A percentile compares a stretch with the other conserved stretches of the same genome.
Evolutionary conservation across 2,888 invertebrate genomes (phyloP).

Genomic region (Fragum fragum): DNA sequence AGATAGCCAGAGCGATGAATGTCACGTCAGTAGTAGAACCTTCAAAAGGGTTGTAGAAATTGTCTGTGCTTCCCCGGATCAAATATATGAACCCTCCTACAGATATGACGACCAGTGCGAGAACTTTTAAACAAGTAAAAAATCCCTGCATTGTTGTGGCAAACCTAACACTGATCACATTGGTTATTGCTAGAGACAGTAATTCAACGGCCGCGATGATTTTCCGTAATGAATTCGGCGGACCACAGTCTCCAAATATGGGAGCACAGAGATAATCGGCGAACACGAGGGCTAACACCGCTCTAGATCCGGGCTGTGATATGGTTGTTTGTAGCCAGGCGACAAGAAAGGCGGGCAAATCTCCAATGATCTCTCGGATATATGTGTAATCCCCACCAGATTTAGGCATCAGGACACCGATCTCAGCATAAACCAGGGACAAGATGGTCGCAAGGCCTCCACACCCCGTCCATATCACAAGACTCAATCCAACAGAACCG

Average conservation of each 20-base stretch:
- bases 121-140: constrained; percentile 96
- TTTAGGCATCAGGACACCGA: constrained; percentile 92
- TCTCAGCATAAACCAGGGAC: constrained; percentile 93
- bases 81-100: constrained; percentile 58
- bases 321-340: constrained; percentile 87
- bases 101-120: constrained; percentile 55
- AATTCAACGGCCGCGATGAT: constrained; percentile 58
- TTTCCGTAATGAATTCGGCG: constrained; percentile 66
- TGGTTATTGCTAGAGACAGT: constrained; percentile 95
- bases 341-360: constrained; percentile 88
- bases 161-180: constrained; percentile 97
- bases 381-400: constrained; percentile 94
- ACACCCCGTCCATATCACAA: constrained; percentile 65
- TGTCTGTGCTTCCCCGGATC: constrained; percentile 41
- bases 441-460: constrained; percentile 87
- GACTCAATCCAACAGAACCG: constrained; percentile 93
- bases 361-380: constrained; percentile 85
- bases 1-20: constrained; percentile 56
- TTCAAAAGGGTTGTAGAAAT: constrained; percentile 61
- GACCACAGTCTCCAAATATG: constrained; percentile 71
- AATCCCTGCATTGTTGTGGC: constrained; percentile 97
- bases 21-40: constrained; percentile 56
- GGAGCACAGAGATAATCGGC: constrained; percentile 74
- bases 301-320: constrained; percentile 80
- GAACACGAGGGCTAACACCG: constrained; percentile 87